phyloP scores from a whole-genome alignment of 2,888 invertebrate species.

The Argyresthia albistria region DNA sequence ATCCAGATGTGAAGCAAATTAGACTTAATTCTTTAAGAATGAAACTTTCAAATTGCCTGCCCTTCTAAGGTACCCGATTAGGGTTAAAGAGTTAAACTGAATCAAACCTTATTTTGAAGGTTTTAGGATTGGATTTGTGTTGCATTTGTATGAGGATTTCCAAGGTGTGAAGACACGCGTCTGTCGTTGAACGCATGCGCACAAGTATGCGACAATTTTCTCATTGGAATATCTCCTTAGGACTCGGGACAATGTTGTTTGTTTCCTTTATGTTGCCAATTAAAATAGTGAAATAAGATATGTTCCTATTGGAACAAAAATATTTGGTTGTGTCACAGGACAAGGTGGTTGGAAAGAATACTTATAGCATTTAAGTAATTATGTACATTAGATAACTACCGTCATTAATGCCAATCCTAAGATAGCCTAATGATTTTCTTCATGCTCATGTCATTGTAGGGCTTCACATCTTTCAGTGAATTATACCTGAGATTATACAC shows the following conservation, averaged over 20 bases:
- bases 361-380: too few relatives aligned
- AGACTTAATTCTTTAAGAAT: slow-evolving; percentile 46
- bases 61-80: slow-evolving; percentile 25
- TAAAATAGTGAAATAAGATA: slow-evolving; percentile 20
- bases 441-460: too few relatives aligned
- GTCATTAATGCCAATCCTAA: too few relatives aligned
- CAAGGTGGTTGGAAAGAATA: too few relatives aligned
- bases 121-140: slow-evolving; percentile 17
- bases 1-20: slow-evolving; percentile 39
- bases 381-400: too few relatives aligned
- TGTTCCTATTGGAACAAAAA: not conserved
- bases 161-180: slow-evolving; percentile 52
- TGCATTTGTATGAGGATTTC: slow-evolving; percentile 16
- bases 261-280: slow-evolving; percentile 52
- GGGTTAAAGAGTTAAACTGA: not conserved
- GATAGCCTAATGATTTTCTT: too few relatives aligned
- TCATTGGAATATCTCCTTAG: slow-evolving; percentile 33
- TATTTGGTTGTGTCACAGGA: too few relatives aligned
- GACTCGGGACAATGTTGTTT: slow-evolving; percentile 39
- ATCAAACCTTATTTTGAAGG: fast-evolving
- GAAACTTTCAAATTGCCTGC: slow-evolving; percentile 51
- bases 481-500: too few relatives aligned
- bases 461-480: too few relatives aligned
- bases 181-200: slow-evolving; percentile 21
- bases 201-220: slow-evolving; percentile 55